phyloP scores from a whole-genome alignment of 2,888 invertebrate genomes.

The Zhuqinia jingwanae region DNA sequence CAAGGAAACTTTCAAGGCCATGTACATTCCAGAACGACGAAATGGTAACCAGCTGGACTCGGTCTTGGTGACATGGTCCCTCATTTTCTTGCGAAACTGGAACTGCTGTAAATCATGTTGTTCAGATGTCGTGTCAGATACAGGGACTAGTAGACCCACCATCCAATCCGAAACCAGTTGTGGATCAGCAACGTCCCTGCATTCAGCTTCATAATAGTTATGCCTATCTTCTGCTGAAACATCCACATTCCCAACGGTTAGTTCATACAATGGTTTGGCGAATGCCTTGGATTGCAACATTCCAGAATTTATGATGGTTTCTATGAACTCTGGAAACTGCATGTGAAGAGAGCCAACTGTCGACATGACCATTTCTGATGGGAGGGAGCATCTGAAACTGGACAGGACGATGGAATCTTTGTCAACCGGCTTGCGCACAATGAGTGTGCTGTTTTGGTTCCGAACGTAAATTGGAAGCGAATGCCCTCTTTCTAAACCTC shows the following conservation, averaged over 20 bases:
- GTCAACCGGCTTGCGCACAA: background rate
- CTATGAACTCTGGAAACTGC: conserved; percentile 23
- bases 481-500: background rate
- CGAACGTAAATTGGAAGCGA: conserved; percentile 38
- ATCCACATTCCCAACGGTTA: background rate
- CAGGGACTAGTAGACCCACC: conserved; percentile 3
- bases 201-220: too few relatives aligned
- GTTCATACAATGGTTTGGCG: background rate
- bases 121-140: background rate
- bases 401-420: background rate
- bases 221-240: background rate
- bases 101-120: background rate
- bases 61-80: background rate
- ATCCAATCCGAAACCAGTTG: conserved; percentile 46
- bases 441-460: conserved; percentile 32
- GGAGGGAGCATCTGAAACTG: conserved; percentile 44
- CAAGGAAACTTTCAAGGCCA: background rate
- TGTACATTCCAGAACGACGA: conserved; percentile 27
- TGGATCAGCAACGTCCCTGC: conserved; percentile 29
- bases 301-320: background rate
- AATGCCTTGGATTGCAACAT: background rate
- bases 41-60: background rate
- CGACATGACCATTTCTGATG: conserved; percentile 36
- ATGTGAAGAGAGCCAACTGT: background rate
- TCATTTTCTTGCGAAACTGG: background rate